Conservation (phyloP, 2,797 vertebrate species). For the Harpagifer antarcticus region DNA sequence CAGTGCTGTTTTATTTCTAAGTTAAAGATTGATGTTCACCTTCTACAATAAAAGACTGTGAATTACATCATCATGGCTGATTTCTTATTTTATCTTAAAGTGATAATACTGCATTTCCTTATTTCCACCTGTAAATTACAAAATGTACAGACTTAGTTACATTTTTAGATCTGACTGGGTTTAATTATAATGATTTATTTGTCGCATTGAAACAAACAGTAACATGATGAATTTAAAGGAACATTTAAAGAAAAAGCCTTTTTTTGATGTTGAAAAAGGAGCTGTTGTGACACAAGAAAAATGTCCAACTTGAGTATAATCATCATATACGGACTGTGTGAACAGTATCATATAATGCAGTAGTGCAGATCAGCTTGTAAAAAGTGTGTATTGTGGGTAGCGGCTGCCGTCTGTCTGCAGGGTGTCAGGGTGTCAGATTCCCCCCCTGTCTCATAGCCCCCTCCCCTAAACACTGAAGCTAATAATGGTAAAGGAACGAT, state of each 20-base stretch:
- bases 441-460: neutral
- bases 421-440: constrained; percentile 34
- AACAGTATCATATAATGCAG: neutral
- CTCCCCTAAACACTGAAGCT: constrained; percentile 1
- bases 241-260: neutral
- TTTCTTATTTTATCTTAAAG: constrained; percentile 44
- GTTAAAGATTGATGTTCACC: constrained; percentile 38
- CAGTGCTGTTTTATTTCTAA: constrained; percentile 52
- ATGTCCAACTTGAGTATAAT: no score
- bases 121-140: constrained; percentile 12
- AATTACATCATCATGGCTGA: constrained; percentile 42
- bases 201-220: constrained; percentile 10
- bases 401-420: neutral
- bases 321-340: neutral
- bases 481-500: neutral
- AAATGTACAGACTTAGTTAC: constrained; percentile 5
- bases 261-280: no score
- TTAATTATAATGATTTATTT: constrained; percentile 27
- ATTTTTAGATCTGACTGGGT: constrained; percentile 17
- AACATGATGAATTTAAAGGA: neutral
- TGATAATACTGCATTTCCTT: constrained; percentile 31
- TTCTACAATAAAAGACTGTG: constrained; percentile 12
- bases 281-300: no score
- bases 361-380: neutral
- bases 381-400: no score